Percentiles rank a stretch among this genome's conserved stretches.
These are phyloP conservation scores for Alectura lathami DNA, from an alignment of 2,113 vertebrate species.

Conservation along the genomic window DNA sequence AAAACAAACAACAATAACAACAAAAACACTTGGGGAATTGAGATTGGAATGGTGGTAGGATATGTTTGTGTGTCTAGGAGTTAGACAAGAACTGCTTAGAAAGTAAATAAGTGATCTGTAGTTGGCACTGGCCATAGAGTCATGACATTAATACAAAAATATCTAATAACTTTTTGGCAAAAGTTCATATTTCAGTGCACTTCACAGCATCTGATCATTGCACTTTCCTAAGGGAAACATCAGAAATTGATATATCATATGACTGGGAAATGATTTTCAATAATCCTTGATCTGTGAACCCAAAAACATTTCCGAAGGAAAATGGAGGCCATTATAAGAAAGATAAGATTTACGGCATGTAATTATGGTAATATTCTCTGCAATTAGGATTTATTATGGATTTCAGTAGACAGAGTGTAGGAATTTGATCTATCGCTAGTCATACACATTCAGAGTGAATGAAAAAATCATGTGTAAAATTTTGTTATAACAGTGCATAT, in stretches of 20 bases:
- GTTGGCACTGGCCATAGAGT: neutral
- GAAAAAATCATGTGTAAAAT: neutral
- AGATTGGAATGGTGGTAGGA: neutral
- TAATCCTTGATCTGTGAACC: neutral
- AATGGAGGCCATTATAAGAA: neutral
- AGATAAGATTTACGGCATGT: neutral
- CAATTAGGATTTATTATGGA: neutral
- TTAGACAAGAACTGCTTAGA: neutral
- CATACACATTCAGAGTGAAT: neutral
- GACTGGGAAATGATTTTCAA: neutral
- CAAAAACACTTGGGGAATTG: neutral
- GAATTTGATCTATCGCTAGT: neutral
- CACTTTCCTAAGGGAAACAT: neutral
- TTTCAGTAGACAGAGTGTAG: neutral
- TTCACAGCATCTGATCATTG: neutral
- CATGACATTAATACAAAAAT: neutral
- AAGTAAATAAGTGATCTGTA: neutral
- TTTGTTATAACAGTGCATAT: neutral
- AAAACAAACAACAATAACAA: neutral
- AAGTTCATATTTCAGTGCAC: neutral
- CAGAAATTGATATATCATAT: neutral
- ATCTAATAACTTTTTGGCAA: neutral
- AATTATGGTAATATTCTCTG: neutral
- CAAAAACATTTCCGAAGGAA: neutral
- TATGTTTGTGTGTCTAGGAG: neutral